Evolutionary conservation across 2,888 invertebrate species (phyloP).

Genomic region (Spilarctia lutea): DNA sequence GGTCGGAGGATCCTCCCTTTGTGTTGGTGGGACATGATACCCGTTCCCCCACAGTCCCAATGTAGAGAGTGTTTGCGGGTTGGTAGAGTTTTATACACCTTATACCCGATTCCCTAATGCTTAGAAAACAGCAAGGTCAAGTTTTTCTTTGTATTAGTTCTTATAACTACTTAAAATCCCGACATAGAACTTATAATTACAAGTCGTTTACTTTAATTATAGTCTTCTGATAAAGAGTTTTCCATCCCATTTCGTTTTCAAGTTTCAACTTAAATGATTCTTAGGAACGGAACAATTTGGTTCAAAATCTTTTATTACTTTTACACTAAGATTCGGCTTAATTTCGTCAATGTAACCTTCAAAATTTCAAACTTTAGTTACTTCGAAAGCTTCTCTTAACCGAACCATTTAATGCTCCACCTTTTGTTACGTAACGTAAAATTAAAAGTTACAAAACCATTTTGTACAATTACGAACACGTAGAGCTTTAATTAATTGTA

Average conservation of each 20-base stretch:
- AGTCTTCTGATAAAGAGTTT: background rate
- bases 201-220: background rate
- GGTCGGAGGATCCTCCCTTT: too few species aligned
- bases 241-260: background rate
- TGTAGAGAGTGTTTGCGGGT: too few species aligned
- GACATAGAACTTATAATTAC: background rate
- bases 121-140: background rate
- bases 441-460: slow-evolving; percentile 42
- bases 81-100: background rate
- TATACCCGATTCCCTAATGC: background rate
- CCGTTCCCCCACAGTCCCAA: too few species aligned
- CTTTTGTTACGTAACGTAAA: slow-evolving; percentile 20
- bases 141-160: too few species aligned
- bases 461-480: slow-evolving; percentile 34
- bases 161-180: background rate
- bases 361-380: slow-evolving; percentile 1
- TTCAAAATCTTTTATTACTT: background rate
- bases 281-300: background rate
- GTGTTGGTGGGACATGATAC: too few species aligned
- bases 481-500: slow-evolving; percentile 43
- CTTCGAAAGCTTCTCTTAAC: slow-evolving; percentile 7
- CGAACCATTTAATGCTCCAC: slow-evolving; percentile 10
- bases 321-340: background rate
- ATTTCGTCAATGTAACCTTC: background rate
- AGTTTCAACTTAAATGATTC: slow-evolving; percentile 2